Base-by-base conservation (phyloP, 2,113 vertebrate genomes). In the Mugil cephalus region DNA sequence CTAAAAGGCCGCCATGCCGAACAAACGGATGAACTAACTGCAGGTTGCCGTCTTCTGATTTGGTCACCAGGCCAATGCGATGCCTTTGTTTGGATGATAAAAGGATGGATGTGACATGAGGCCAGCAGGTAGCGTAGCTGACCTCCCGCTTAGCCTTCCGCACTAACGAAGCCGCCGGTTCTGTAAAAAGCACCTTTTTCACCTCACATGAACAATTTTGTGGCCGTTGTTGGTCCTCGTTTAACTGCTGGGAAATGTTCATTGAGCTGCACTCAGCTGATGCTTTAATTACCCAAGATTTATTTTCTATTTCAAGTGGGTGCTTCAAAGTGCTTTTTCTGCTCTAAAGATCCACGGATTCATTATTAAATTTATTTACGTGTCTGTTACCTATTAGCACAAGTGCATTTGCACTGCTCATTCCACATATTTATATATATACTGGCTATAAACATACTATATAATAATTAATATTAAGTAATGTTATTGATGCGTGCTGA, bases 71-170 rank as follows among this genome's bases (percentile, higher is more conserved):
- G 39, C 59, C 76, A 38, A 56, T 36, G 39, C 19, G n/a, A 5
- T 48, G 53, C 24, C 78, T 85, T 84, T 85, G 77, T 87, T 82
- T 76, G 35, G 45, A 72, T 14, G 76, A 80, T 84, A 76, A 77
- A 86, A 77, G 48, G 83, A 77, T 69, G 69, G 77, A 69, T 71
- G 19, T 56, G 77, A 88, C 75, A 74, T 66, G 67, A 60, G 62
- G 80, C 77, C 83, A 88, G 77, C 80, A 80, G 78, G 76, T 56
- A 7, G 13, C 55, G 55, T 15, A 35, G 59, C 69, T 82, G 82
- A 82, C 81, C 85, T 59, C 65, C 58, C 63, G 64, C 60, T 78
- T 60, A 64, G 60, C 34, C 45, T 35, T 24, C 52, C 48, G 63
- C 66, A 66, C 68, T 82, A 87, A 87, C 81, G 77, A 87, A 79